Evolutionary conservation across 35 echinoderm and acorn worm species (phyloP).

Genomic region (Lytechinus variegatus): DNA sequence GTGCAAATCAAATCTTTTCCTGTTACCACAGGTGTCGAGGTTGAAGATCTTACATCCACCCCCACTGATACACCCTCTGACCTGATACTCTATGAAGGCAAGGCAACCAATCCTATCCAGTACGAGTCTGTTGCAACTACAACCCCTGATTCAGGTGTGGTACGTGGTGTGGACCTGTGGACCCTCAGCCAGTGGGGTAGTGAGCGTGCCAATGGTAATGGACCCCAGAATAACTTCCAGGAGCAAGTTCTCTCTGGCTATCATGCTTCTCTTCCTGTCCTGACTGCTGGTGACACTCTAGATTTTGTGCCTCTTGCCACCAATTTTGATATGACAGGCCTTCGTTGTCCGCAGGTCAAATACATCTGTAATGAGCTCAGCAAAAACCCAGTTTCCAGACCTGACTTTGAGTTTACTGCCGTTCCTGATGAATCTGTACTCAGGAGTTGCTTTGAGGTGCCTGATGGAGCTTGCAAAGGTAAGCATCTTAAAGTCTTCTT

Average conservation of each 20-base stretch:
- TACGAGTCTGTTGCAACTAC: constrained; percentile 11
- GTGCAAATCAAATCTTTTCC: constrained; percentile 42
- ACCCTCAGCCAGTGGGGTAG: constrained; percentile 50
- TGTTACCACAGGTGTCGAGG: constrained; percentile 51
- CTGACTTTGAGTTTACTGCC: constrained; percentile 67
- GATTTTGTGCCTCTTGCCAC: constrained; percentile 62
- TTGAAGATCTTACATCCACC: neutral
- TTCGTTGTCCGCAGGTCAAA: constrained; percentile 65
- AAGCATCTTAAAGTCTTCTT: neutral
- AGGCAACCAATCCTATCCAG: constrained; percentile 29
- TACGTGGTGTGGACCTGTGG: constrained; percentile 46
- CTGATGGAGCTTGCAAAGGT: constrained; percentile 85
- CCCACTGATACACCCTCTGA: neutral
- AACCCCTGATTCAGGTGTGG: neutral
- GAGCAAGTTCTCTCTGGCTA: constrained; percentile 62
- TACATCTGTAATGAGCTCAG: constrained; percentile 78
- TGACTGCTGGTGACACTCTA: constrained; percentile 51
- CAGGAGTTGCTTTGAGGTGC: constrained; percentile 70
- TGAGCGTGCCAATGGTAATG: constrained; percentile 48
- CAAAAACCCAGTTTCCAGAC: constrained; percentile 63
- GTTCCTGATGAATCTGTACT: constrained; percentile 70
- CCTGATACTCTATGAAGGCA: constrained; percentile 44
- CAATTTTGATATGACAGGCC: constrained; percentile 79
- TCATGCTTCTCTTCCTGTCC: constrained; percentile 65
- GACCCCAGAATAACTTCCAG: neutral